Conservation (phyloP, 2,888 invertebrate species). For the Himalopsyche japonica region DNA sequence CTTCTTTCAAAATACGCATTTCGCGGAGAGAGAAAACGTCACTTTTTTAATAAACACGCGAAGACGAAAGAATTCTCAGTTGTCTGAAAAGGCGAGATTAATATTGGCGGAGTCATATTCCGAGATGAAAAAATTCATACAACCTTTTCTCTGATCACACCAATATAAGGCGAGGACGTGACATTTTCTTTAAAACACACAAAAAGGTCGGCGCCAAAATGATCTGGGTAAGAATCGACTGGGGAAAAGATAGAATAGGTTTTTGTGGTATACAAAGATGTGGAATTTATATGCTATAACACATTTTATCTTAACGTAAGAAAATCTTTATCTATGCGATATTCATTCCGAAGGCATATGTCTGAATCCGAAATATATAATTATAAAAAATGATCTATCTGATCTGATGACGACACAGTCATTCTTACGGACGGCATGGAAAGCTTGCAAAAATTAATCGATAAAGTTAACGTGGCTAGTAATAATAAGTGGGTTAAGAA, state of each 20-base stretch:
- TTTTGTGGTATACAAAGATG: not conserved
- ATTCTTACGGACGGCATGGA: too few relatives aligned
- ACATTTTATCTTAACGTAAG: not conserved
- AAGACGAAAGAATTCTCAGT: not conserved
- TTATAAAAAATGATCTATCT: too few relatives aligned
- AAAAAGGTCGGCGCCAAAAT: not conserved
- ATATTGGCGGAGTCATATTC: not conserved
- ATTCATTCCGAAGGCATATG: too few relatives aligned
- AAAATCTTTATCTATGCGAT: too few relatives aligned
- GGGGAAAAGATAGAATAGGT: not conserved
- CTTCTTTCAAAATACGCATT: not conserved
- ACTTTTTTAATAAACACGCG: not conserved
- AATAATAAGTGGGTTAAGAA: too few relatives aligned
- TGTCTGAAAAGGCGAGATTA: not conserved
- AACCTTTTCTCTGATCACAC: conserved; percentile 1
- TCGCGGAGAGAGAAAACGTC: not conserved
- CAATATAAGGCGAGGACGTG: not conserved
- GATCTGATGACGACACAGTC: too few relatives aligned
- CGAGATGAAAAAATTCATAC: not conserved
- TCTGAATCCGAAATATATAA: too few relatives aligned
- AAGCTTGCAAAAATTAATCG: too few relatives aligned
- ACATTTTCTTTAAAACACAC: not conserved
- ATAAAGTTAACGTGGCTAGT: too few relatives aligned
- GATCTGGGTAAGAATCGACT: not conserved
- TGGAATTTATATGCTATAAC: not conserved